A percentile compares a stretch with the other conserved stretches of the same genome.
These are phyloP conservation scores for Cephus cinctus DNA, from an alignment of 1,140 invertebrate species.

Conservation along the genomic window DNA sequence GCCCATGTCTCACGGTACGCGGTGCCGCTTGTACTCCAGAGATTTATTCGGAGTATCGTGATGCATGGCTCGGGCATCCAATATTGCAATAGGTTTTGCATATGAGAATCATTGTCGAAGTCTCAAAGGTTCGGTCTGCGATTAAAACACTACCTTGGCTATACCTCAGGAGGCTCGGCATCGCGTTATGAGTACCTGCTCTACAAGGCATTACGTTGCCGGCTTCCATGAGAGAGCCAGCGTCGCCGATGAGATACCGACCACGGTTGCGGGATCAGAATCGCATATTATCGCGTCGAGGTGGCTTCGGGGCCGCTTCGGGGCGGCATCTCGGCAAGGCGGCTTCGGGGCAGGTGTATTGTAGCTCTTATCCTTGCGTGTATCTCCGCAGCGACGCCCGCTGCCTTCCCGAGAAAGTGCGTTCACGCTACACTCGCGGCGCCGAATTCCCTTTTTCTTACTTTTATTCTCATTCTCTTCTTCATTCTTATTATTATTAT, in stretches of 20 bases:
- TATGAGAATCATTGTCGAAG: conserved; percentile 43
- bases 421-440: no score
- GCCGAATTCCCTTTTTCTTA: no score
- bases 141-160: conserved; percentile 54
- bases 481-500: background rate
- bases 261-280: conserved; percentile 38
- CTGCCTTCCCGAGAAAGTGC: background rate
- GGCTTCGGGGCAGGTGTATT: conserved; percentile 19
- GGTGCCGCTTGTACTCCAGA: conserved; percentile 44
- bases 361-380: conserved; percentile 25
- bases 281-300: conserved; percentile 45
- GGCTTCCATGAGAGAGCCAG: background rate
- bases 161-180: conserved; percentile 50
- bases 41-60: conserved; percentile 56
- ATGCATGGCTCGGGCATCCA: conserved; percentile 49
- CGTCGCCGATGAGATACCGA: conserved; percentile 12
- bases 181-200: conserved; percentile 51
- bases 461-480: no score
- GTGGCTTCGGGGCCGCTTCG: conserved; percentile 24
- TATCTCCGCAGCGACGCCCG: conserved; percentile 19
- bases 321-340: conserved; percentile 25
- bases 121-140: conserved; percentile 34
- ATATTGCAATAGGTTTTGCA: conserved; percentile 53
- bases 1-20: no score
- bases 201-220: conserved; percentile 44